These are phyloP conservation scores for Leucosticte australis DNA, from an alignment of 2,113 vertebrate genomes.

Conservation along the genomic window DNA sequence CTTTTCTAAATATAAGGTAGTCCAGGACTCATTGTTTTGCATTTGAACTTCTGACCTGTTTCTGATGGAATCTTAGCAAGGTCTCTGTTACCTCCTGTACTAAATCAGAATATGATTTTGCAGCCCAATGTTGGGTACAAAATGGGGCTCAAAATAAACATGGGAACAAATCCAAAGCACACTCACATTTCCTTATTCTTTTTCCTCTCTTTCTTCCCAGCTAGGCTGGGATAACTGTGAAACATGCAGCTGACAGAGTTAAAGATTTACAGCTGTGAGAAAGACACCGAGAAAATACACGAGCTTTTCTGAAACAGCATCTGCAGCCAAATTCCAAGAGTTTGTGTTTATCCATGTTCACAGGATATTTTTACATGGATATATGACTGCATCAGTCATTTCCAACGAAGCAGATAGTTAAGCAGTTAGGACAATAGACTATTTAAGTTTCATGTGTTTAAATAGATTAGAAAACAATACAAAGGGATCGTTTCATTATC, in stretches of 20 bases:
- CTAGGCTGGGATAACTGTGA: background rate
- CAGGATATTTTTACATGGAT: background rate
- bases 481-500: background rate
- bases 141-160: background rate
- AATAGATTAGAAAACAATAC: constrained; percentile 14
- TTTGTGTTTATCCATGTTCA: background rate
- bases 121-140: background rate
- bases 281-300: background rate
- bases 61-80: background rate
- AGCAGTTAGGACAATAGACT: background rate
- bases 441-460: background rate
- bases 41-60: background rate
- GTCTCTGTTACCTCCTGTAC: background rate
- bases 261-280: constrained; percentile 27
- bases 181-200: background rate
- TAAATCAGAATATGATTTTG: background rate
- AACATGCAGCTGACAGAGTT: background rate
- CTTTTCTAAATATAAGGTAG: background rate
- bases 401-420: background rate
- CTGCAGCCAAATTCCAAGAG: background rate
- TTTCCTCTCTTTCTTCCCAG: background rate
- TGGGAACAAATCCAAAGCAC: constrained; percentile 22
- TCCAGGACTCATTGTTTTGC: background rate
- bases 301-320: background rate
- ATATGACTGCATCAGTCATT: background rate